phyloP scores from a whole-genome alignment of 2,888 invertebrate genomes.

The Tinea pellionella region DNA sequence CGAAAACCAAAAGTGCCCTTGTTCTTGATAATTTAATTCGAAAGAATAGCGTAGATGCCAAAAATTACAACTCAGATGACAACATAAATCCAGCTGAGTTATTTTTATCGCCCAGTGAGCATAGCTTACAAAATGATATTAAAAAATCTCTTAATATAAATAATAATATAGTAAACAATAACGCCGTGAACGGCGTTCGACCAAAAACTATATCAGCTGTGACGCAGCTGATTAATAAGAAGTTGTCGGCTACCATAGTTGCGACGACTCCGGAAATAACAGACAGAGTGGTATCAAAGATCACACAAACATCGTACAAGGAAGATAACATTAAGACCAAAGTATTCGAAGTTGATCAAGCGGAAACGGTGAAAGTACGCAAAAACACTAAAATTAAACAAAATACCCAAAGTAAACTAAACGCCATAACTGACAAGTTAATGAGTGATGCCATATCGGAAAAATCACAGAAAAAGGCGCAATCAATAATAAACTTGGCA shows the following conservation, averaged over 20 bases:
- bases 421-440: not conserved
- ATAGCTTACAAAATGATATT: constrained; percentile 34
- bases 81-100: constrained; percentile 56
- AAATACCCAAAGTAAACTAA: constrained; percentile 17
- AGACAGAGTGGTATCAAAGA: constrained; percentile 55
- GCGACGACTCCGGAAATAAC: constrained; percentile 26
- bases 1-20: constrained; percentile 58
- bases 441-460: not conserved
- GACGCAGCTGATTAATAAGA: constrained; percentile 51
- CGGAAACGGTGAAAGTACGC: not conserved
- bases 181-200: constrained; percentile 39
- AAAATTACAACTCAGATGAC: constrained; percentile 45
- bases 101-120: constrained; percentile 50
- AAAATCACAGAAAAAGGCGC: not conserved
- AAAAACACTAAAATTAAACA: constrained; percentile 21
- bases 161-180: constrained; percentile 55
- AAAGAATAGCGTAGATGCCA: constrained; percentile 68
- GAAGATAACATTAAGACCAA: constrained; percentile 22
- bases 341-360: not conserved
- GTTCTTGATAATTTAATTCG: constrained; percentile 67
- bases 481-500: not conserved
- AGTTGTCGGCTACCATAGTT: constrained; percentile 36
- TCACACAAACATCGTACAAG: constrained; percentile 37
- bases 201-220: constrained; percentile 51
- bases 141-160: constrained; percentile 61